Evolutionary conservation across 37 sponge, comb jelly and placozoan species (phyloP).

Genomic region (Bolinopsis microptera): DNA sequence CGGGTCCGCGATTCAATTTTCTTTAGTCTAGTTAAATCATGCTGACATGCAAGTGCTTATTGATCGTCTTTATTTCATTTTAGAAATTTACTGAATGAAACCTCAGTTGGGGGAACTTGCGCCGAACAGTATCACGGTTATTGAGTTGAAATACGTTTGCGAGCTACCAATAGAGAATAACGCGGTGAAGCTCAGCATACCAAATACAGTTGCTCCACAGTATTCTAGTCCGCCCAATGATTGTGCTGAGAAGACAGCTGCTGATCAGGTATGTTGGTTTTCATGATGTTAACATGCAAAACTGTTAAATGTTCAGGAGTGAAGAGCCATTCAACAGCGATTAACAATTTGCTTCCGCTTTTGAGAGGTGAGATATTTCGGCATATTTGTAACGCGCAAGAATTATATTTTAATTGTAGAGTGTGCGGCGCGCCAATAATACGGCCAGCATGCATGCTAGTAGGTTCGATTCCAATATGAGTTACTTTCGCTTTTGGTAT

Average conservation of each 20-base stretch:
- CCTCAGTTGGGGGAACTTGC: conserved; percentile 34
- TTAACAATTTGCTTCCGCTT: no score
- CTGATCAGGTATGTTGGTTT: not conserved
- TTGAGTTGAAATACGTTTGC: conserved; percentile 24
- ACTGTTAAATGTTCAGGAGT: no score
- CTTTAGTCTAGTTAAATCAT: no score
- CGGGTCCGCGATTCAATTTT: no score
- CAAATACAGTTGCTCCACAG: conserved; percentile 47
- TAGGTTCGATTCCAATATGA: no score
- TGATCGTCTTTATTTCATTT: not conserved
- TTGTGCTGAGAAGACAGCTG: conserved; percentile 21
- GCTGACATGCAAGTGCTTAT: no score
- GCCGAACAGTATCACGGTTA: conserved; percentile 46
- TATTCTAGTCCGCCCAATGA: conserved; percentile 4
- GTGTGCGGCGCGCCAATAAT: no score
- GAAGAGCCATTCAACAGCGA: no score
- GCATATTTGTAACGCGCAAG: not conserved
- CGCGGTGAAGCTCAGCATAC: conserved; percentile 24
- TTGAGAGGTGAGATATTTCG: not conserved
- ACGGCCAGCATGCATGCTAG: no score
- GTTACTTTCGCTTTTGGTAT: no score
- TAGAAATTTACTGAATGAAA: not conserved
- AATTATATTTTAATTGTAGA: no score
- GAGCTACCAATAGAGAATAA: conserved; percentile 35
- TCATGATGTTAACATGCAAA: no score